A percentile compares a stretch with the other conserved stretches of the same genome.
These are phyloP conservation scores for Nothobranchius kuhntae DNA, from an alignment of 2,113 vertebrate genomes.

Conservation along the genomic window DNA sequence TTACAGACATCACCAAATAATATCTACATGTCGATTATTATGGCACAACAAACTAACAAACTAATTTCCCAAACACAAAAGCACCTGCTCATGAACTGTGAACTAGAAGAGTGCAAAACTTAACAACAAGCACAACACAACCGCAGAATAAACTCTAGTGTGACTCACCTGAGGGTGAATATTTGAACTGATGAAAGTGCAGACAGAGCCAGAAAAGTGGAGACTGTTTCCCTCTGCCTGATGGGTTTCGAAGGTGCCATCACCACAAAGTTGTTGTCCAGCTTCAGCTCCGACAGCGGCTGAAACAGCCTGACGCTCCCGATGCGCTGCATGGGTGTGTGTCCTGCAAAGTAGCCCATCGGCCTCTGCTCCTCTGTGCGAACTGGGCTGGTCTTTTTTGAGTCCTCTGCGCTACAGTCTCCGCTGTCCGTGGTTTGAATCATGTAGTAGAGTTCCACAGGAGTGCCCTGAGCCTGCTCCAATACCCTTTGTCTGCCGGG, in stretches of 20 bases:
- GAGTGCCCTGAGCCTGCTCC: constrained; percentile 81
- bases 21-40: too few relatives aligned
- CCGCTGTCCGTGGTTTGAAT: constrained; percentile 78
- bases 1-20: too few relatives aligned
- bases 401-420: constrained; percentile 83
- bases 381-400: constrained; percentile 81
- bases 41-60: too few relatives aligned
- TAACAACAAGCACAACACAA: not conserved
- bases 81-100: too few relatives aligned
- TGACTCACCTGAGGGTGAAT: constrained; percentile 88
- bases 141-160: constrained; percentile 4
- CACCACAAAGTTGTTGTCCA: constrained; percentile 86
- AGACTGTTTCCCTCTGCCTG: constrained; percentile 87
- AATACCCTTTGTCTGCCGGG: constrained; percentile 79
- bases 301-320: constrained; percentile 85
- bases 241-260: constrained; percentile 89
- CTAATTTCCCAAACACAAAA: too few relatives aligned
- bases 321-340: constrained; percentile 85
- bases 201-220: constrained; percentile 82
- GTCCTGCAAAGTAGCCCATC: constrained; percentile 74
- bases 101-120: constrained; percentile 3
- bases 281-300: constrained; percentile 81
- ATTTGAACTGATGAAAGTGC: constrained; percentile 86
- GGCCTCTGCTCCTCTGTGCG: constrained; percentile 77
- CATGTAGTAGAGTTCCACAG: constrained; percentile 92